These are phyloP conservation scores for Scaptomyza hsui DNA, from an alignment of 1,140 invertebrate genomes.

Conservation along the genomic window DNA sequence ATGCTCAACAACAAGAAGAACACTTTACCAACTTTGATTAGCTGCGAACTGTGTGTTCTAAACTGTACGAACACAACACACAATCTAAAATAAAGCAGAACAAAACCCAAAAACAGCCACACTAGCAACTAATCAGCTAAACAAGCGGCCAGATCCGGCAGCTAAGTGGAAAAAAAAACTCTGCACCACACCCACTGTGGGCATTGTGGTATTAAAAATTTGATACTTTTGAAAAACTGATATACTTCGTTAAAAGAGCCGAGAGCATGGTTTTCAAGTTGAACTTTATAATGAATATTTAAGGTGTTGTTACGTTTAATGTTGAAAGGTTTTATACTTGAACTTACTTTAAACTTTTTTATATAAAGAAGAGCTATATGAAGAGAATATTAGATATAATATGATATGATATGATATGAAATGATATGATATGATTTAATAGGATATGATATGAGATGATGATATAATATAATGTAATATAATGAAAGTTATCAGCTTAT, in stretches of 20 bases:
- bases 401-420: no score
- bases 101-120: slow-evolving; percentile 3
- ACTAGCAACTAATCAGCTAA: slow-evolving; percentile 38
- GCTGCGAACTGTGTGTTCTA: slow-evolving; percentile 23
- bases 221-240: not conserved
- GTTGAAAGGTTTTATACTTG: no score
- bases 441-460: no score
- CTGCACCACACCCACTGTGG: not conserved
- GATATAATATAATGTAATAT: no score
- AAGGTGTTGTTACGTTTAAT: no score
- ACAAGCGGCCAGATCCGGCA: slow-evolving; percentile 33
- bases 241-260: not conserved
- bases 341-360: no score
- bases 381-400: no score
- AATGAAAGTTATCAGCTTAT: no score
- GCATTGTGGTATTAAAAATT: not conserved
- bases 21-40: slow-evolving; percentile 35
- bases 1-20: not conserved
- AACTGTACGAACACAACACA: not conserved
- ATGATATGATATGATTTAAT: no score
- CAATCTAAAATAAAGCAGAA: slow-evolving; percentile 12
- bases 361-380: no score
- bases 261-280: no score
- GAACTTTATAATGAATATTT: no score
- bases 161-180: slow-evolving; percentile 37